Evolutionary conservation across 2,113 vertebrate species (phyloP).

Genomic region (Triplophysa dalaica): DNA sequence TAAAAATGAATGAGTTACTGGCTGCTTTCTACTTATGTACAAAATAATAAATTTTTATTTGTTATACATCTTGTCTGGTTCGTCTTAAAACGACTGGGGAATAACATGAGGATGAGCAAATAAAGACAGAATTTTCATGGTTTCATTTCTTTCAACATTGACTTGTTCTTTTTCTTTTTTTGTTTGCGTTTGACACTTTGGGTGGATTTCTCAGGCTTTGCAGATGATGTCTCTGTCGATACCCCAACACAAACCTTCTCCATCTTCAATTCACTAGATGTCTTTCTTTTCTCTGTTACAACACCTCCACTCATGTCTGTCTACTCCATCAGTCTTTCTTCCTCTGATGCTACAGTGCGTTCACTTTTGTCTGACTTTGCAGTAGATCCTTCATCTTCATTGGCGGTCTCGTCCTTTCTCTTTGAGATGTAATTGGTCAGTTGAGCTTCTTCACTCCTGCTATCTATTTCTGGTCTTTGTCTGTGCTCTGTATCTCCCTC

Average conservation of each 20-base stretch:
- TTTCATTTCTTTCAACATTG: no score
- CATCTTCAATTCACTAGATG: not conserved
- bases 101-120: not conserved
- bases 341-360: slow-evolving; percentile 20
- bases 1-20: slow-evolving; percentile 72
- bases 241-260: slow-evolving; percentile 9
- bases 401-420: slow-evolving; percentile 47
- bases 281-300: slow-evolving; percentile 3
- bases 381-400: slow-evolving; percentile 4
- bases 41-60: slow-evolving; percentile 79
- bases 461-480: slow-evolving; percentile 56
- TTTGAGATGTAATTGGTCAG: slow-evolving; percentile 41
- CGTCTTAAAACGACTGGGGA: not conserved
- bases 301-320: not conserved
- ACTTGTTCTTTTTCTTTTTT: slow-evolving; percentile 36
- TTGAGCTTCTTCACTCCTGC: slow-evolving; percentile 56
- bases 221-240: slow-evolving; percentile 15
- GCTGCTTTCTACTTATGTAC: slow-evolving; percentile 81
- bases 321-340: not conserved
- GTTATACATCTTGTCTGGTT: slow-evolving; percentile 61
- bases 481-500: slow-evolving; percentile 55
- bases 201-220: slow-evolving; percentile 44
- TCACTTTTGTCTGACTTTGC: not conserved
- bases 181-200: slow-evolving; percentile 54
- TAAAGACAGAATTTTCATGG: no score